These are phyloP conservation scores for Ectemnius cavifrons DNA, from an alignment of 2,888 invertebrate species.

Conservation along the genomic window DNA sequence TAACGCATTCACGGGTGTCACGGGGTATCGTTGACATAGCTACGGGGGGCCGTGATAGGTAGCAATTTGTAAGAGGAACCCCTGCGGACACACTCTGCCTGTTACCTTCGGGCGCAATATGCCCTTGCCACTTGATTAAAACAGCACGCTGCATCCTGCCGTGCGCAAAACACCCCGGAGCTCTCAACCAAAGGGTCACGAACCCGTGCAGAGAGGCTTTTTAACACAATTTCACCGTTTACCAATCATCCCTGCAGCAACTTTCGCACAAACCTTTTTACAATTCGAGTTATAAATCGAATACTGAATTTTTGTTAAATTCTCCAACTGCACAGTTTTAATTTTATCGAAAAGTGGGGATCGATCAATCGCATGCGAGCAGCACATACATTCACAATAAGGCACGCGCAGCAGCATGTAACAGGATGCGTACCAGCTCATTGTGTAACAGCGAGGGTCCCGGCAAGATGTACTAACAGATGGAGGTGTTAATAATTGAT, in stretches of 20 bases:
- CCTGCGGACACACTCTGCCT: conserved; percentile 59
- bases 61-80: conserved; percentile 75
- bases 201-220: too few relatives aligned
- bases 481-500: conserved; percentile 78
- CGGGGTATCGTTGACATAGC: conserved; percentile 72
- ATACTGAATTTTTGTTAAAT: too few relatives aligned
- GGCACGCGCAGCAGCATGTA: conserved; percentile 57
- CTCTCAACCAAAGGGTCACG: too few relatives aligned
- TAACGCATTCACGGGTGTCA: conserved; percentile 58
- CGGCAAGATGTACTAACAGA: conserved; percentile 74
- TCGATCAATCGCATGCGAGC: too few relatives aligned
- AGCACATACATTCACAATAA: too few relatives aligned
- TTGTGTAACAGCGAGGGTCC: conserved; percentile 55
- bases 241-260: too few relatives aligned
- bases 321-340: too few relatives aligned
- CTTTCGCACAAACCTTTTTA: too few relatives aligned
- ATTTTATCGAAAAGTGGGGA: too few relatives aligned
- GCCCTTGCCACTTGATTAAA: conserved; percentile 74
- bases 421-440: conserved; percentile 66
- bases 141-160: conserved; percentile 65
- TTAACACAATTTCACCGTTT: background rate
- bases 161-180: conserved; percentile 56
- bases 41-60: conserved; percentile 66
- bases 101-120: conserved; percentile 73
- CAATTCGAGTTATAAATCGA: too few relatives aligned